phyloP scores from a whole-genome alignment of 2,113 vertebrate genomes.

The Tragelaphus imberbis region DNA sequence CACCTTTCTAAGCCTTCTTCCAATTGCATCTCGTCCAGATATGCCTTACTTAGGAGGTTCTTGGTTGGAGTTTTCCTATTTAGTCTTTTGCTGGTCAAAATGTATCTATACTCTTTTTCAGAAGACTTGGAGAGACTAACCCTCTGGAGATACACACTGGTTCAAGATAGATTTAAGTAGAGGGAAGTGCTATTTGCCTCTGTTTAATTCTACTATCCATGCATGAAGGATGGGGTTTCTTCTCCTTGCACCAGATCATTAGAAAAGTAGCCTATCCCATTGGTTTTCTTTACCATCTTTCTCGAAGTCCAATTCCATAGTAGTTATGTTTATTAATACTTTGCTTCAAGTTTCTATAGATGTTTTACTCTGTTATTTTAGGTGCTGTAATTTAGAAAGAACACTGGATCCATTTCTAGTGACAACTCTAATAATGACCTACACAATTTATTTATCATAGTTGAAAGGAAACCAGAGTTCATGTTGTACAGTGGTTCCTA shows the following conservation, averaged over 20 bases:
- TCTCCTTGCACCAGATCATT: neutral
- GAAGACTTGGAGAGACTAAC: neutral
- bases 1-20: conserved; percentile 1
- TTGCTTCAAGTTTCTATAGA: neutral
- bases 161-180: neutral
- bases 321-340: neutral
- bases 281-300: conserved; percentile 23
- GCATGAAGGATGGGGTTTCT: neutral
- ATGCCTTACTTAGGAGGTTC: neutral
- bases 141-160: neutral
- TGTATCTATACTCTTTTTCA: conserved; percentile 1
- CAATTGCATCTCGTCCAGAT: neutral
- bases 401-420: conserved; percentile 9
- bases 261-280: neutral
- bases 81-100: neutral
- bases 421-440: neutral
- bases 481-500: neutral
- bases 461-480: neutral
- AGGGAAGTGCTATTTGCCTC: neutral
- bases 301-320: neutral
- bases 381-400: conserved; percentile 10
- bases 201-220: neutral
- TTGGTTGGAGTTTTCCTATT: conserved; percentile 27
- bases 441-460: neutral
- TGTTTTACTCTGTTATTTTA: neutral